Evolutionary conservation across 2,797 vertebrate genomes (phyloP).

Genomic region (Sitta carolinensis): DNA sequence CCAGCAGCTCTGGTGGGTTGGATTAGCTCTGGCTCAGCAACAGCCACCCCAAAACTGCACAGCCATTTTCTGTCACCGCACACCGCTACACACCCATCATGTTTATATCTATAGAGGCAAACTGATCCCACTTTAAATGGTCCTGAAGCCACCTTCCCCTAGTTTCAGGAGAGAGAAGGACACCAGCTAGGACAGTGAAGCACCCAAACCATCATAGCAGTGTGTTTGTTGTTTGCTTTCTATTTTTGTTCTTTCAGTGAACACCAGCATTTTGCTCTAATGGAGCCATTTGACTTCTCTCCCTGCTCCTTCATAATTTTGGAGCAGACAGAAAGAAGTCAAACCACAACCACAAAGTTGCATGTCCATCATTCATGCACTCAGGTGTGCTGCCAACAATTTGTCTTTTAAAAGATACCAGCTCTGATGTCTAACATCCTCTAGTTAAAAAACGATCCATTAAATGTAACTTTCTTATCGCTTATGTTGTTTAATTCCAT

Average conservation of each 20-base stretch:
- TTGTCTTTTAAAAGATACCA: neutral
- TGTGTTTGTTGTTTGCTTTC: neutral
- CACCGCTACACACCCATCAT: fast-evolving
- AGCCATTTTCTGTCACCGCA: fast-evolving
- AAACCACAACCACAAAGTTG: neutral
- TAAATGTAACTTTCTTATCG: neutral
- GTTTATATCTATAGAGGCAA: neutral
- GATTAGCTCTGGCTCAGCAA: neutral
- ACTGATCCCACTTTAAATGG: neutral
- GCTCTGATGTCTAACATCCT: neutral
- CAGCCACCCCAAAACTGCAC: neutral
- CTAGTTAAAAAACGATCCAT: neutral
- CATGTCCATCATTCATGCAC: neutral
- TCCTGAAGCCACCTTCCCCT: neutral
- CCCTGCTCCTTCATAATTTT: neutral
- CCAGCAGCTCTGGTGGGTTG: neutral
- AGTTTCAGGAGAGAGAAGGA: neutral
- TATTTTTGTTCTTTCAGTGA: neutral
- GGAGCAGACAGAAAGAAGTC: neutral
- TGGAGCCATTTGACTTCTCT: neutral
- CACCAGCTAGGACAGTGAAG: neutral
- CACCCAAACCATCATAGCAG: neutral
- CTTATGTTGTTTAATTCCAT: neutral
- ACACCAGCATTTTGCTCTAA: neutral
- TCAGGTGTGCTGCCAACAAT: neutral